Conservation (phyloP, 35 echinoderm and acorn worm genomes). For the Stichopus chloronotus region DNA sequence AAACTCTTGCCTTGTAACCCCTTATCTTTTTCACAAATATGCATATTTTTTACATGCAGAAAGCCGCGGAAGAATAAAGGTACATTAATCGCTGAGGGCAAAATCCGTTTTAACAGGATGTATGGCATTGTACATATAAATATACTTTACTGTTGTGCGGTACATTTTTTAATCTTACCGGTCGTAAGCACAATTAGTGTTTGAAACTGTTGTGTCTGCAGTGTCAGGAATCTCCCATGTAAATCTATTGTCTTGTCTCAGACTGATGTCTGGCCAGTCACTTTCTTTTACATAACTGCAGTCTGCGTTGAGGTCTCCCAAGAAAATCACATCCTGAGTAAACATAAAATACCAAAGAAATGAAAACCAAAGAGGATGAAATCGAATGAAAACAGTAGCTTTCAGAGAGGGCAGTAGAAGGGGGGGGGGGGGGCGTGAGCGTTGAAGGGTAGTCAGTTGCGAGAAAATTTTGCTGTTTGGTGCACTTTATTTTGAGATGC, state of each 20-base stretch:
- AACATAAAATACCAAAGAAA: background rate
- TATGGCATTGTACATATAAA: too few relatives aligned
- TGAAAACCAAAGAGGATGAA: background rate
- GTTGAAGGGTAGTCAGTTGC: too few relatives aligned
- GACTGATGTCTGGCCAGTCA: slow-evolving; percentile 46
- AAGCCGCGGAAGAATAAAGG: too few relatives aligned
- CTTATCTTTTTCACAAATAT: too few relatives aligned
- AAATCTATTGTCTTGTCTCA: slow-evolving; percentile 45
- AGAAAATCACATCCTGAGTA: slow-evolving; percentile 61
- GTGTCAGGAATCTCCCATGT: slow-evolving; percentile 66
- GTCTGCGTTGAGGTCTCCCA: slow-evolving; percentile 89
- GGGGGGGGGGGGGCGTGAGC: too few relatives aligned
- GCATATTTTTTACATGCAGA: too few relatives aligned
- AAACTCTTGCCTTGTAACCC: too few relatives aligned
- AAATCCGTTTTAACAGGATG: too few relatives aligned
- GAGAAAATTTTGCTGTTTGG: too few relatives aligned
- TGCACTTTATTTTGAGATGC: too few relatives aligned
- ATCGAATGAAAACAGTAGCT: background rate
- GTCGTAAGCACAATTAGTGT: slow-evolving; percentile 82
- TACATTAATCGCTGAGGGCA: too few relatives aligned
- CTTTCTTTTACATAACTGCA: slow-evolving; percentile 61
- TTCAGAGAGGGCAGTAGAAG: background rate
- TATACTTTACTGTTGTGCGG: too few relatives aligned
- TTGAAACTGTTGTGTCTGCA: slow-evolving; percentile 74
- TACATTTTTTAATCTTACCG: slow-evolving; percentile 35